Conservation (phyloP, 2,888 invertebrate genomes). For the Mantis religiosa region DNA sequence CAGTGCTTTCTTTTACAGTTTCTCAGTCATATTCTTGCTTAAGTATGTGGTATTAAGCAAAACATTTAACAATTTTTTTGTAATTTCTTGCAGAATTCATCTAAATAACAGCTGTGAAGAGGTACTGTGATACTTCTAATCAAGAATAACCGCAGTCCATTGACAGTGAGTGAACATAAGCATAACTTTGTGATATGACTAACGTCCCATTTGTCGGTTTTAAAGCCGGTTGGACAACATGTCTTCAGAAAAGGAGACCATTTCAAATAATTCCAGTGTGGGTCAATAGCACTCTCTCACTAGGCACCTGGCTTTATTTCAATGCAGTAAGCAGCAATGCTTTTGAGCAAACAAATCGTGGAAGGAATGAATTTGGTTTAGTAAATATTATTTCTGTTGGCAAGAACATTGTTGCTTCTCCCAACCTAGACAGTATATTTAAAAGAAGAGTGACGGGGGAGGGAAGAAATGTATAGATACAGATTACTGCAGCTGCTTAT, state of each 20-base stretch:
- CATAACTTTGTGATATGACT: constrained; percentile 23
- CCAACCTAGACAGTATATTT: neutral
- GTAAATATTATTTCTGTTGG: neutral
- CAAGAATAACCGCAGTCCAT: constrained; percentile 11
- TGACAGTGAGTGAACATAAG: constrained; percentile 13
- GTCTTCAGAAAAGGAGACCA: neutral
- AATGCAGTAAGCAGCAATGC: neutral
- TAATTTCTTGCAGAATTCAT: constrained; percentile 1
- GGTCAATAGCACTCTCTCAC: constrained; percentile 17
- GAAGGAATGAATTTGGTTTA: neutral
- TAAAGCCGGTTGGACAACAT: constrained; percentile 7
- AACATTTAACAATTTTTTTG: neutral
- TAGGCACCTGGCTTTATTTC: constrained; percentile 11
- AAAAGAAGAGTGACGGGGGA: no score
- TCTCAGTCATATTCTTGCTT: no score
- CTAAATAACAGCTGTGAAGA: neutral
- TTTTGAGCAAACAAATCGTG: constrained; percentile 1
- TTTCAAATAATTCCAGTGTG: constrained; percentile 18
- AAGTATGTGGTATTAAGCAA: no score
- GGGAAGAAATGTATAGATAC: no score
- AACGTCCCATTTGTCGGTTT: constrained; percentile 14
- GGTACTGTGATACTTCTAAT: constrained; percentile 7
- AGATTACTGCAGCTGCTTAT: neutral
- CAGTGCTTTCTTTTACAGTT: no score
- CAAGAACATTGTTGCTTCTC: neutral